Evolutionary conservation across 2,888 invertebrate species (phyloP).

Genomic region (Drosophila acutilabella): DNA sequence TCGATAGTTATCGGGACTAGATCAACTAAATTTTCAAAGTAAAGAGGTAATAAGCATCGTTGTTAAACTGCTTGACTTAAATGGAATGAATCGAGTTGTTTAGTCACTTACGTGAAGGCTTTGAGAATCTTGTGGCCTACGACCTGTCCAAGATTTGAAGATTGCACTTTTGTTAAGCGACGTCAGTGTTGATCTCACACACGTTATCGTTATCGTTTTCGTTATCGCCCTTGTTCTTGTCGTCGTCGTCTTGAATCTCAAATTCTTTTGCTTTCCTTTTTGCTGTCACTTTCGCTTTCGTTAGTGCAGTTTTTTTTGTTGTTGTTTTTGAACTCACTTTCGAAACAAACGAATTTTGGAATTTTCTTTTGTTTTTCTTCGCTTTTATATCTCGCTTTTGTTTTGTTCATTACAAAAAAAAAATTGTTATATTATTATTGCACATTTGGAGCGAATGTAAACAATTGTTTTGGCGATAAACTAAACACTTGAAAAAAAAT

Average conservation of each 20-base stretch:
- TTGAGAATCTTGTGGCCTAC: neutral
- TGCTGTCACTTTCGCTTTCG: neutral
- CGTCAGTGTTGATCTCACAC: neutral
- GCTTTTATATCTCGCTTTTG: neutral
- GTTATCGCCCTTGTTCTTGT: too few species aligned
- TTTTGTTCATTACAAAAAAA: neutral
- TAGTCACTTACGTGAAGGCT: neutral
- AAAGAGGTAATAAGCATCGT: too few species aligned
- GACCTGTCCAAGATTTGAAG: neutral
- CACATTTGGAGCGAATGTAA: neutral
- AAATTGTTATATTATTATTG: neutral
- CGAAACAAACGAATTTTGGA: neutral
- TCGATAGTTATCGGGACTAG: too few species aligned
- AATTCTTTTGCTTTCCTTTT: neutral
- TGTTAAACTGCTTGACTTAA: too few species aligned
- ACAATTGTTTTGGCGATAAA: neutral
- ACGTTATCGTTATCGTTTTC: neutral
- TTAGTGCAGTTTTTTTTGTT: neutral
- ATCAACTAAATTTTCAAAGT: too few species aligned
- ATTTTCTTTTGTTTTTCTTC: neutral
- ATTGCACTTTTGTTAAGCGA: too few species aligned
- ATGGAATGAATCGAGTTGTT: neutral
- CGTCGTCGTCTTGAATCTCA: neutral
- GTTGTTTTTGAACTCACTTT: neutral
- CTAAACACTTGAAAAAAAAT: slow-evolving; percentile 22